A percentile compares a stretch with the other conserved stretches of the same genome.
These are phyloP conservation scores for Lycaena phlaeas DNA, from an alignment of 2,888 invertebrate genomes.

Conservation along the genomic window DNA sequence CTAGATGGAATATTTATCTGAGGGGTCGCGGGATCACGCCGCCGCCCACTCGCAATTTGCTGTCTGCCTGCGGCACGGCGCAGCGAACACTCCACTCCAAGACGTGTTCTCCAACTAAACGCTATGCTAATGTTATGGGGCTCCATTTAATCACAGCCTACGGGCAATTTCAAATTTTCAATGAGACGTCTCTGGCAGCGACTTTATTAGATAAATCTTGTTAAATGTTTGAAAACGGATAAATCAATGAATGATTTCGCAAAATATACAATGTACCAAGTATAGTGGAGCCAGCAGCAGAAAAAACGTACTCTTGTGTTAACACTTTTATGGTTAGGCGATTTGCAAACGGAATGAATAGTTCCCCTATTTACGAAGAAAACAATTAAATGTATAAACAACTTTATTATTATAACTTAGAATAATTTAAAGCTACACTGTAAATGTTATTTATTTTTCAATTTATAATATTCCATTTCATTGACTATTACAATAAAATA, in stretches of 20 bases:
- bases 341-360: no score
- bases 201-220: constrained; percentile 41
- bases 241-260: not conserved
- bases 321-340: no score
- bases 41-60: constrained; percentile 65
- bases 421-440: no score
- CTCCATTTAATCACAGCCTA: constrained; percentile 64
- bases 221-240: constrained; percentile 5
- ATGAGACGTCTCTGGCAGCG: constrained; percentile 54
- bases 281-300: no score
- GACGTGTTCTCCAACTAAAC: constrained; percentile 59
- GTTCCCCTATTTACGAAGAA: no score
- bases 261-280: no score
- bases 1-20: constrained; percentile 48
- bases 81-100: constrained; percentile 35
- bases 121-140: constrained; percentile 69
- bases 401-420: no score
- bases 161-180: constrained; percentile 63
- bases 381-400: no score
- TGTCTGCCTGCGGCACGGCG: constrained; percentile 43
- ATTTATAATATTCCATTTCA: no score
- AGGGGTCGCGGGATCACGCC: constrained; percentile 64
- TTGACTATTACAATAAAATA: no score
- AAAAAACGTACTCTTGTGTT: no score
- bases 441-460: no score